Base-by-base conservation (phyloP, 1,140 invertebrate species). In the Leguminivora glycinivorella region DNA sequence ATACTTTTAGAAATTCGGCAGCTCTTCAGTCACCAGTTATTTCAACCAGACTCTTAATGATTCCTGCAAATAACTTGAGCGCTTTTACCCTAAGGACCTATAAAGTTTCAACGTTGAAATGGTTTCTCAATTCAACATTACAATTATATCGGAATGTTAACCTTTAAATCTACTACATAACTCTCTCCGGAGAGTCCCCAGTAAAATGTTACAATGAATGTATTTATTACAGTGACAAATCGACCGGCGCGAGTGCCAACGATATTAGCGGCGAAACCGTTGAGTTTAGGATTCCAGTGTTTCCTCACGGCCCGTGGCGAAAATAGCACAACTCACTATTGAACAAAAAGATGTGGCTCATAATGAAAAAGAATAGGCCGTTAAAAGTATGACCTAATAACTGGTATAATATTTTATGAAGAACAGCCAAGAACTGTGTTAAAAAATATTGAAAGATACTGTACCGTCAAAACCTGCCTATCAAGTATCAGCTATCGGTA, bases 171-270 rank as follows among this genome's bases (percentile, higher is more conserved):
- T 17, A 47, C 2, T 22, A 52, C 47, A 52, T 22, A 19, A 2
- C 47, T 52, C 38, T 43, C 47, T 22, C 47, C 19, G 19, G 17
- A 19, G 7, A 52, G 17, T 19, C 7, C 19, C 47, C 47, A 52
- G 47, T 52, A 52, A 52, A 52, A 52, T 52, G 47, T 52, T 52
- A 63, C 58, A 63, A 63, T 63, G 26, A 63, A 63, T 34, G 58
- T 63, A 63, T 63, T 63, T 63, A 63, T 63, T 31, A 29, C 25
- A 63, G 58, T 63, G 58, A 63, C 58, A 63, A 63, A 63, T 63
- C 58, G 58, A 34, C 58, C 25, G 17, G 14, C n/a, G n/a, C 25
- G 58, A 63, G 58, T 63, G 58, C 58, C 58, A 63, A 31, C 58
- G n/a, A 29, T 63, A 63, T 63, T 63, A 63, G 58, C 26, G 58